Evolutionary conservation across 2,888 invertebrate genomes (phyloP).

Genomic region (Ecliptopera silaceata): DNA sequence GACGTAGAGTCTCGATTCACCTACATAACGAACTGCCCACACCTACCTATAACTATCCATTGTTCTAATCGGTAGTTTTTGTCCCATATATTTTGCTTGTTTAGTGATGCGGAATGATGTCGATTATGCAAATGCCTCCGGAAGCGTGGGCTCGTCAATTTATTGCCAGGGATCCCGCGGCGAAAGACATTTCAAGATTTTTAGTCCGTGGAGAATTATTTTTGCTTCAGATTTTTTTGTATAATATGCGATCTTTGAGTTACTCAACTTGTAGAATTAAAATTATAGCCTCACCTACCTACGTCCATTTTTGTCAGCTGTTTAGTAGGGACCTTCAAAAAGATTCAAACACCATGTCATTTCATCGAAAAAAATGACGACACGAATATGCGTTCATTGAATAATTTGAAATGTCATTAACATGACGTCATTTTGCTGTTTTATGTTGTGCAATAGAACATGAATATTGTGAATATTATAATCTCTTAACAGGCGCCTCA

Average conservation of each 20-base stretch:
- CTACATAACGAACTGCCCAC: constrained; percentile 17
- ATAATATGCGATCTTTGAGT: no score
- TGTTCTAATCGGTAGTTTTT: constrained; percentile 16
- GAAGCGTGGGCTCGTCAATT: constrained; percentile 66
- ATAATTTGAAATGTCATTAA: neutral
- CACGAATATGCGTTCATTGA: no score
- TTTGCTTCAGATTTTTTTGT: no score
- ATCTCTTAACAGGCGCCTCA: no score
- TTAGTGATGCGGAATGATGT: constrained; percentile 66
- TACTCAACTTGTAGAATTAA: no score
- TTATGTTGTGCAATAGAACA: neutral
- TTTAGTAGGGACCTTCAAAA: no score
- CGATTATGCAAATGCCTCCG: constrained; percentile 61
- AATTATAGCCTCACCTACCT: no score
- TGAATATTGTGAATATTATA: no score
- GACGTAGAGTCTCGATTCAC: constrained; percentile 1
- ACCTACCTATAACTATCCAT: constrained; percentile 11
- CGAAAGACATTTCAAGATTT: constrained; percentile 27
- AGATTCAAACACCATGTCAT: neutral
- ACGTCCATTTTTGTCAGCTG: no score
- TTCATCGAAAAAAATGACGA: neutral
- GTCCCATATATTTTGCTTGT: constrained; percentile 39
- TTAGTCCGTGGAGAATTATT: no score
- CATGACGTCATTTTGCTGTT: neutral
- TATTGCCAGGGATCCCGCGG: constrained; percentile 34